Evolutionary conservation across 30 jellyfish, hydroid and myxozoan species (phyloP), one percentile per base, ranked within the genome.

Genomic region (Cassiopea andromeda): DNA sequence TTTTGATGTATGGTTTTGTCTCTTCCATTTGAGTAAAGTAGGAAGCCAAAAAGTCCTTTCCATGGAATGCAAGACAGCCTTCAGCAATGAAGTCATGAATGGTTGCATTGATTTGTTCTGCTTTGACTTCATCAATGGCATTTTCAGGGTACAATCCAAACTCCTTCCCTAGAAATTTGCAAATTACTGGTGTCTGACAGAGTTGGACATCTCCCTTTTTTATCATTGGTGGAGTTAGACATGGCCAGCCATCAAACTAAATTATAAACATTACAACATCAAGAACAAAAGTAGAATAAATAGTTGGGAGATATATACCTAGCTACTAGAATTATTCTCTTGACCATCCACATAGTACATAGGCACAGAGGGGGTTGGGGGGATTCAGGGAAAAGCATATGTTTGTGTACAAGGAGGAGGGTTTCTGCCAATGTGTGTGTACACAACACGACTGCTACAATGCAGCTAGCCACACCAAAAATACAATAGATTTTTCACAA

Each of bases 91-190:
- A 88, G 69, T 88, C 95, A 57, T 88, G 95, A 3, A 88, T 88
- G 57, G 95, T 88, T 46, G 85, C 49, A 38, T 88, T 88, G n/a
- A 88, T 48, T 46, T 88, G 90, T 18, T 88, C 95, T 9, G 85
- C 95, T 67, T 80, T 72, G 46, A 49, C 50, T 18, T 88, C 90
- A 59, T 88, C 95, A 7, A 69, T 15, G 1, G 85, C 18, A 47
- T 72, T 84, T 5, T 88, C 95, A 14, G 95, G 95, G 81, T 88
- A 88, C 48, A 88, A 69, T 18, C 95, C 95, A 69, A 77, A 79
- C 81, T 79, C 85, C 43, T 88, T 88, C 15, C 95, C 95, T 4
- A 88, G 85, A 71, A 77, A 88, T 66, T 88, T 88, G 73, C 95
- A 88, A n/a, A 88, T 80, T 18, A 88, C 85, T 78, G 90, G 90